Evolutionary conservation across 2,888 invertebrate species (phyloP), one percentile per base, ranked within the genome.

Genomic region (Loripinus fragilis): DNA sequence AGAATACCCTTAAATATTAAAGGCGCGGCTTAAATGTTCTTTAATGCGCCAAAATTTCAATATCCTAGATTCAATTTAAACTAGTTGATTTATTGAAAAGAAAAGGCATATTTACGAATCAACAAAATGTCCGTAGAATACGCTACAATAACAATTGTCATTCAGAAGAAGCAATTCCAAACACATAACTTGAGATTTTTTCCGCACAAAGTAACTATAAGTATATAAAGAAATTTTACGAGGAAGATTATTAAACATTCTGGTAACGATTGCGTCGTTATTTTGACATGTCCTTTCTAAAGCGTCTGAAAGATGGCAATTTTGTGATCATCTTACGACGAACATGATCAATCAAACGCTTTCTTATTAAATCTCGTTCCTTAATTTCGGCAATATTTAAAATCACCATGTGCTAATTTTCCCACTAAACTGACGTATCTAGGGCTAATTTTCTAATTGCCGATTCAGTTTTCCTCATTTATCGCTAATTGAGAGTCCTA

Each of bases 341-440:
- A 60, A 60, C 60, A 60, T 60, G 30, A 60, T 60, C 60, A 60
- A 60, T 60, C 60, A 60, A 60, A 60, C 17, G 60, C 60, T 60
- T 60, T 60, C 17, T 60, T 60, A 60, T 60, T 60, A 60, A 60
- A 60, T 60, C 60, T 33, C 33, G 60, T 33, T 10, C 60, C 33
- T 60, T 60, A 30, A 60, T 30, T 60, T 52, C 25, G 8, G 60
- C 38, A 38, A 38, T 38, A 38, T 38, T 38, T 38, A 38, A 38
- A 38, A 38, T 60, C 60, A 60, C 60, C 60, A 60, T 60, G 60
- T 60, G 60, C 60, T 60, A 60, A 60, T 12, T 30, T 60, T 60
- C 60, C 33, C 60, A 60, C 60, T 60, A 60, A 1, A 30, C 60
- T 33, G 60, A 60, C 60, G 33, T 60, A 60, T 60, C 60, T 20